Evolutionary conservation across 2,888 invertebrate species (phyloP).

Genomic region (Schrankia costaestrigalis): DNA sequence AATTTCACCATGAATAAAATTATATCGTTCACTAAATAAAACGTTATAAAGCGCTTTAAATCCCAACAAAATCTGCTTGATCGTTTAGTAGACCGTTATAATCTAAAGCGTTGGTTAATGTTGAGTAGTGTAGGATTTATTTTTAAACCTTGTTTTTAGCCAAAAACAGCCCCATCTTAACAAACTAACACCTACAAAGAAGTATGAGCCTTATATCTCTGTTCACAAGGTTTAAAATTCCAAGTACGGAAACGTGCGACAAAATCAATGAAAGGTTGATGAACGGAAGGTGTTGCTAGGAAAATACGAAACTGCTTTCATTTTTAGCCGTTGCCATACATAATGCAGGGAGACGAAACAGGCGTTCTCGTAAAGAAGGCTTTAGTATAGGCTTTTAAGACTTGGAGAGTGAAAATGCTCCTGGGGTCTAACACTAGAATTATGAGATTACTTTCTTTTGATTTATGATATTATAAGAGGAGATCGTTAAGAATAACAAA

Average conservation of each 20-base stretch:
- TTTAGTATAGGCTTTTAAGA: not conserved
- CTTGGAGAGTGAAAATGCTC: too few relatives aligned
- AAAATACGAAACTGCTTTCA: conserved; percentile 28
- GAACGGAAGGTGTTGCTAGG: conserved; percentile 37
- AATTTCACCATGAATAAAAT: too few relatives aligned
- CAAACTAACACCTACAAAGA: not conserved
- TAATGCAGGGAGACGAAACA: conserved; percentile 12
- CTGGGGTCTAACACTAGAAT: too few relatives aligned
- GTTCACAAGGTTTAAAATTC: conserved; percentile 11
- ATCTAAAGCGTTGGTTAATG: conserved; percentile 19
- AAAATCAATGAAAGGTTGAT: conserved; percentile 46
- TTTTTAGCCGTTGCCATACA: conserved; percentile 19
- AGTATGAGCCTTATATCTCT: conserved; percentile 1
- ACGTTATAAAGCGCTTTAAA: too few relatives aligned
- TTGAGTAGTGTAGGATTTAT: conserved; percentile 15
- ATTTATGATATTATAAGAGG: too few relatives aligned
- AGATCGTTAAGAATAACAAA: too few relatives aligned
- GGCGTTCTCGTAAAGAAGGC: not conserved
- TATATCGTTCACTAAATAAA: too few relatives aligned
- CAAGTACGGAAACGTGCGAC: conserved; percentile 13
- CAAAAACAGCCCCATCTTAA: conserved; percentile 5
- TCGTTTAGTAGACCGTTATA: conserved; percentile 14
- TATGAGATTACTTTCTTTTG: too few relatives aligned
- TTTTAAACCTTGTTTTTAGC: conserved; percentile 18
- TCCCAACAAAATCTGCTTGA: too few relatives aligned